These are phyloP conservation scores for Lagodon rhomboides DNA, from an alignment of 2,797 vertebrate species.

Conservation along the genomic window DNA sequence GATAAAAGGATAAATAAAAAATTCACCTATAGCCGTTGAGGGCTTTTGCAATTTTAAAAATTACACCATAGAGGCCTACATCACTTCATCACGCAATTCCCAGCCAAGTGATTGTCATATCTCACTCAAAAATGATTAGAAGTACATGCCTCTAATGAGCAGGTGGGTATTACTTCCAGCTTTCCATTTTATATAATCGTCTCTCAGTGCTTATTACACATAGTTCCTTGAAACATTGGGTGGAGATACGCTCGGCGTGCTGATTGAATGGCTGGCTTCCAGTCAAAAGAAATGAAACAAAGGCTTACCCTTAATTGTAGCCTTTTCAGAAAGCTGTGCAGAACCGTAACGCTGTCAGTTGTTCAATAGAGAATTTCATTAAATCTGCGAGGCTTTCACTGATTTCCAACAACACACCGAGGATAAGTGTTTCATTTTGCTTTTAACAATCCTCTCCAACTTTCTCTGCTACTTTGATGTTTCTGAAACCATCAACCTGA, in stretches of 20 bases:
- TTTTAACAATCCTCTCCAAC: conserved; percentile 9
- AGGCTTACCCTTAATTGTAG: conserved; percentile 2
- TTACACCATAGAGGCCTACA: background rate
- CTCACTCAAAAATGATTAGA: conserved; percentile 5
- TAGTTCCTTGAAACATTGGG: conserved; percentile 1
- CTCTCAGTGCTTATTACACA: conserved; percentile 3
- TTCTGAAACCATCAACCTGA: conserved; percentile 5
- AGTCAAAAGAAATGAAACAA: conserved; percentile 31
- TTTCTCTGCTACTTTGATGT: background rate
- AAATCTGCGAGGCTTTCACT: conserved; percentile 10
- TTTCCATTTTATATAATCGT: conserved; percentile 3
- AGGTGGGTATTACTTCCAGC: conserved; percentile 10
- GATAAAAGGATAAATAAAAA: too few relatives aligned
- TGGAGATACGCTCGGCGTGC: background rate
- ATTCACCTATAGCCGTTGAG: too few relatives aligned
- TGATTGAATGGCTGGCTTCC: conserved; percentile 13
- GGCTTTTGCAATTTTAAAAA: background rate
- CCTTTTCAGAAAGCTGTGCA: conserved; percentile 10
- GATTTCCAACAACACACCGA: conserved; percentile 17
- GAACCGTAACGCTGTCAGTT: conserved; percentile 14
- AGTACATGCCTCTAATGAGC: conserved; percentile 6
- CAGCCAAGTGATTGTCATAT: background rate
- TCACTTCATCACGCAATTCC: background rate
- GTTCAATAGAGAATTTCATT: conserved; percentile 4
- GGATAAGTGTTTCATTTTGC: conserved; percentile 27